Conservation (phyloP, 2,888 invertebrate species). For the Oasisia sp. region DNA sequence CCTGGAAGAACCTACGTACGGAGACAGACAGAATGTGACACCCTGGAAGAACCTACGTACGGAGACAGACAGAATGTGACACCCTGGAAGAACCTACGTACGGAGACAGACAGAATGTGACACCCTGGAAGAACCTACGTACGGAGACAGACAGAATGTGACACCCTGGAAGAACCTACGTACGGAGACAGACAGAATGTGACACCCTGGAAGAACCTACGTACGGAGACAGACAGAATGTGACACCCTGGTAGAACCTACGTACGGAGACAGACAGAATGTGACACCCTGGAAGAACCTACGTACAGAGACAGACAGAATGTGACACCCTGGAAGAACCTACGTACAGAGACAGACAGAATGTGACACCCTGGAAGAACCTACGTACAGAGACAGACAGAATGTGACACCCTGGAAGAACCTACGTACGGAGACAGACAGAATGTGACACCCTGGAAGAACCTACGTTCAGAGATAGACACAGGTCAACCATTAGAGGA, state of each 20-base stretch:
- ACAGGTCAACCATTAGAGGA: background rate
- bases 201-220: conserved; percentile 67
- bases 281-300: conserved; percentile 69
- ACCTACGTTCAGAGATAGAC: too few relatives aligned
- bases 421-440: conserved; percentile 40
- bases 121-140: conserved; percentile 66
- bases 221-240: conserved; percentile 73
- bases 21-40: conserved; percentile 75
- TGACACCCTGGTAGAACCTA: conserved; percentile 68
- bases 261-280: conserved; percentile 72
- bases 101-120: conserved; percentile 75
- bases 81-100: conserved; percentile 62
- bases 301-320: conserved; percentile 73
- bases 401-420: conserved; percentile 70
- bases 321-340: conserved; percentile 68
- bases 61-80: conserved; percentile 75
- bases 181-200: conserved; percentile 73
- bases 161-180: conserved; percentile 67
- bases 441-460: too few relatives aligned
- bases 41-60: conserved; percentile 62
- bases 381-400: conserved; percentile 71
- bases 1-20: conserved; percentile 53
- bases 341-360: conserved; percentile 72
- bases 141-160: conserved; percentile 74
- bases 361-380: conserved; percentile 68